Evolutionary conservation across 2,797 vertebrate genomes (phyloP).

Genomic region (Lithobates pipiens): DNA sequence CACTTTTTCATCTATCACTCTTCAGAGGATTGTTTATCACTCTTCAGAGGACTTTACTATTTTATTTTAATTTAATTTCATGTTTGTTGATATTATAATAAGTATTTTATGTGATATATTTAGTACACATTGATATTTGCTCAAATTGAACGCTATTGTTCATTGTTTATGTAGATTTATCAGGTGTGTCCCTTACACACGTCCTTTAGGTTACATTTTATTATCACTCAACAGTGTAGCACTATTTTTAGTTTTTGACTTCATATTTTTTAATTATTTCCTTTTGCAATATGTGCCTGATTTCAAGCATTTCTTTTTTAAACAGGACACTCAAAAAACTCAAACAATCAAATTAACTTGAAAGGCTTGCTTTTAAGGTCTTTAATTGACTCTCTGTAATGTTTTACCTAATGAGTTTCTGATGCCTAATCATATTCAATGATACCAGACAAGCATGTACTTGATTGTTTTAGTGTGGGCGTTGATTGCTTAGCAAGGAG

Average conservation of each 20-base stretch:
- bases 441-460: slow-evolving; percentile 38
- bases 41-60: too few relatives aligned
- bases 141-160: too few relatives aligned
- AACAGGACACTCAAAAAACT: slow-evolving; percentile 15
- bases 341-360: slow-evolving; percentile 37
- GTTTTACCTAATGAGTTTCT: slow-evolving; percentile 50
- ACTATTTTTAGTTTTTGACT: background rate
- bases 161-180: too few relatives aligned
- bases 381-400: slow-evolving; percentile 41
- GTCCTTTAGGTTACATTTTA: too few relatives aligned
- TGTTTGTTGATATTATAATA: too few relatives aligned
- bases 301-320: background rate
- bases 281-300: slow-evolving; percentile 2
- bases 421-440: slow-evolving; percentile 39
- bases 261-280: slow-evolving; percentile 3
- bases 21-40: too few relatives aligned
- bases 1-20: too few relatives aligned
- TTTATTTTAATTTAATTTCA: too few relatives aligned
- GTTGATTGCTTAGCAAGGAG: slow-evolving; percentile 39
- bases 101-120: too few relatives aligned
- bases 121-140: too few relatives aligned
- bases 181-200: too few relatives aligned
- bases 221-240: too few relatives aligned
- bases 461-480: slow-evolving; percentile 25
- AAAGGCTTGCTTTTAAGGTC: slow-evolving; percentile 39